Evolutionary conservation across 2,888 invertebrate genomes (phyloP), one percentile per base, ranked within the genome.

Genomic region (Pristionchus maxplancki): DNA sequence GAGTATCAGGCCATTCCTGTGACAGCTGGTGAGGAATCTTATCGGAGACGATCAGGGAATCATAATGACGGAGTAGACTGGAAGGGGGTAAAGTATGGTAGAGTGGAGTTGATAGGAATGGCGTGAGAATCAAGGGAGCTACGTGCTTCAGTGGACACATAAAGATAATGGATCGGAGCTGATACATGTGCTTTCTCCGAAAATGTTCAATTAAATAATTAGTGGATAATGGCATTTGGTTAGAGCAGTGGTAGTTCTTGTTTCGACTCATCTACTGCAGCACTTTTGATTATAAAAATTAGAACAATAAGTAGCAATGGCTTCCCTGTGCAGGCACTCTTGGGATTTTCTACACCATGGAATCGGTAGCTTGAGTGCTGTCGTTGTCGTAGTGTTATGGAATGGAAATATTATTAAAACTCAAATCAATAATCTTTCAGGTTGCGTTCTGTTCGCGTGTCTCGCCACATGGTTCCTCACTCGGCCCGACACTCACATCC

Each of bases 391-490:
- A 44, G 8, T 44, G 11, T 11, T 44, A 9, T 44, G 6, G 44
- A 44, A 44, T 44, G 44, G 20, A 53, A 53, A 20, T 20, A 53
- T 53, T 20, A 53, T 17, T 48, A 17, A 48, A 1, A 1, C n/a
- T n/a, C 44, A 44, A 58, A 58, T 58, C 58, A n/a, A n/a, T 6
- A 58, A 58, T 50, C 3, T 50, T 20, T 13, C n/a, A 92, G 93
- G 94, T 89, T 95, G 95, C 94, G 95, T 96, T 95, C 95, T 96
- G 20, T 96, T 96, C 93, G 92, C 96, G 78, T 95, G 95, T 88
- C 96, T 97, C 90, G 96, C 97, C 71, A 96, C 96, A 87, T 98
- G 97, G 95, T 98, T 98, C 95, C 95, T 98, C 91, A 96, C 97
- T 89, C 97, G 96, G 96, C 98, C 95, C 97, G 92, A 93, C 82